A percentile compares a stretch with the other conserved stretches of the same genome.
These are phyloP conservation scores for Enteromius viviparus DNA, from an alignment of 2,797 vertebrate genomes.

Conservation along the genomic window DNA sequence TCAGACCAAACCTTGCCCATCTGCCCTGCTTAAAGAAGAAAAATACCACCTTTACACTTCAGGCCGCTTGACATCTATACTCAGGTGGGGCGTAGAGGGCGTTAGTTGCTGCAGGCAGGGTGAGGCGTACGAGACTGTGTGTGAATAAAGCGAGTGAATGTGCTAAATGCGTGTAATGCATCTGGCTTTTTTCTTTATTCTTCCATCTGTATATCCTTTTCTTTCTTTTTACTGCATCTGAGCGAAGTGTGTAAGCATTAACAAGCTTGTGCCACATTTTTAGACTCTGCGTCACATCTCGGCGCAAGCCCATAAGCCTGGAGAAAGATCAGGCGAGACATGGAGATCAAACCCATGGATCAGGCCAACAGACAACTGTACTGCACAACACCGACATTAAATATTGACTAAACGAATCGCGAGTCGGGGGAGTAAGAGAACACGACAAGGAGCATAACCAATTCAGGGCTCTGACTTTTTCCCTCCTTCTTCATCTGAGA, in stretches of 20 bases:
- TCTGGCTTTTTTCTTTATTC: neutral
- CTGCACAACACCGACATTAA: constrained; percentile 55
- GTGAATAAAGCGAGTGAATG: neutral
- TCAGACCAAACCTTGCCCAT: constrained; percentile 59
- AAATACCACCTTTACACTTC: constrained; percentile 52
- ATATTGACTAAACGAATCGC: constrained; percentile 63
- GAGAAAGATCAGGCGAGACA: constrained; percentile 51
- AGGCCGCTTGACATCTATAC: constrained; percentile 42
- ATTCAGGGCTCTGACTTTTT: constrained; percentile 59
- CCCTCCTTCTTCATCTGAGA: constrained; percentile 53
- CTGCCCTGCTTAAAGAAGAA: constrained; percentile 63
- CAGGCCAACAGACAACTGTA: constrained; percentile 37
- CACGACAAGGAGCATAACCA: constrained; percentile 62
- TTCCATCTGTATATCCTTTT: neutral
- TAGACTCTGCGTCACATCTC: constrained; percentile 27
- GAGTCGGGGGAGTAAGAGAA: constrained; percentile 56
- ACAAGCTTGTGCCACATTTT: constrained; percentile 44
- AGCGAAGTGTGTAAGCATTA: constrained; percentile 17
- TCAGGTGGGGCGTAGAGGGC: constrained; percentile 27
- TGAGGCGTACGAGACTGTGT: constrained; percentile 8
- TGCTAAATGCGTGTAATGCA: constrained; percentile 1
- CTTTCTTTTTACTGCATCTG: constrained; percentile 23
- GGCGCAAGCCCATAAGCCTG: constrained; percentile 29
- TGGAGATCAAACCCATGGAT: constrained; percentile 57
- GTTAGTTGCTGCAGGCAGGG: constrained; percentile 23